phyloP scores from a whole-genome alignment of 2,888 invertebrate genomes.

The Nemoura dubitans region DNA sequence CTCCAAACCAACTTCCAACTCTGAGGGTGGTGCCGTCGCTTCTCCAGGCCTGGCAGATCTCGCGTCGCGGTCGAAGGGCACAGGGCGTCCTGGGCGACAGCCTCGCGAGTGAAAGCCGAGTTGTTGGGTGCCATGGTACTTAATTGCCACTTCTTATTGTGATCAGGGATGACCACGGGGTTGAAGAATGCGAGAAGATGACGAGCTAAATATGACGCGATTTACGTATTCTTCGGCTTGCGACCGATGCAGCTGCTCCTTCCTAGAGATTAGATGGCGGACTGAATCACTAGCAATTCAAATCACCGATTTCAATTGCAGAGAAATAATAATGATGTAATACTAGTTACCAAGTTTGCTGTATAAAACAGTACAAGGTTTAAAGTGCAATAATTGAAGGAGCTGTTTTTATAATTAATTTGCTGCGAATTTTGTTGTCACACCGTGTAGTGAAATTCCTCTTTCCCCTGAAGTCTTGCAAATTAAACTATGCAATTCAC shows the following conservation, averaged over 20 bases:
- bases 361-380: neutral
- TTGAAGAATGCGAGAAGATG: too few species aligned
- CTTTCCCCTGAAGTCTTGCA: neutral
- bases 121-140: neutral
- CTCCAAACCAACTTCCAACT: constrained; percentile 80
- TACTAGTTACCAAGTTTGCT: neutral
- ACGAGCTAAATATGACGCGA: too few species aligned
- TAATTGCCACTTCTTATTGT: neutral
- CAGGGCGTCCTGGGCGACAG: neutral
- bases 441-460: neutral
- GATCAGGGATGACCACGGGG: neutral
- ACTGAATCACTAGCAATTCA: neutral
- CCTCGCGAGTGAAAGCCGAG: neutral
- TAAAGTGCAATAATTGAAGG: neutral
- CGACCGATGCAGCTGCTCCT: neutral
- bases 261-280: neutral
- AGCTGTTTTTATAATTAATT: neutral
- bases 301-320: neutral
- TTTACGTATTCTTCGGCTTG: neutral
- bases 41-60: neutral
- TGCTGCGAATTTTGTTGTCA: too few species aligned
- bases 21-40: neutral
- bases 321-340: neutral
- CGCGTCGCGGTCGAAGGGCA: neutral
- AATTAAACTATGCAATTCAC: neutral